Base-by-base conservation (phyloP, 2,797 vertebrate genomes). In the Sparus aurata region DNA sequence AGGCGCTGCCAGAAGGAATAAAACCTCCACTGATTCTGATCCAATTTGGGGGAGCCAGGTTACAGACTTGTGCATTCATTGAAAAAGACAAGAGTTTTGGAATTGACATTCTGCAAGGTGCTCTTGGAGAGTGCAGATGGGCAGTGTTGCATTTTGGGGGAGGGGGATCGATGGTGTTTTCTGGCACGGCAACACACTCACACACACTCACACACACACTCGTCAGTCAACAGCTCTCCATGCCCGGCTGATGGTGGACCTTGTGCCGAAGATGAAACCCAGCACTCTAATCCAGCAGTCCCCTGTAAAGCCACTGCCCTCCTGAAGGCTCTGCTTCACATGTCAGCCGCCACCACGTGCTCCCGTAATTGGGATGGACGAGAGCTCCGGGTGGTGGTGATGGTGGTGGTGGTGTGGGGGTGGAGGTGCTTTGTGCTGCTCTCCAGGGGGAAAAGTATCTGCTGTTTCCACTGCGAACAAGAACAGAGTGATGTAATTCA, bases 11-110 rank as follows among this genome's bases (percentile, higher is more conserved):
- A 88, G 87, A 64, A 92, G 93, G 85, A 88, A 91, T 88, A 82
- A 94, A 93, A 90, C 77, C 91, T 90, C 86, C 81, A 83, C 85
- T 91, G 86, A 91, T 94, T 93, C 89, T 85, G 70, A 91, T 90
- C 91, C 94, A 94, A 93, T 94, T 93, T 93, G 91, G 62, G 70
- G 43, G 61, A 74, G 75, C 88, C 81, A 64, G 86, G 90, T 89
- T 92, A 89, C 87, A 79, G 88, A 85, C 86, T 86, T 78, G 62
- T 77, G 80, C 73, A 84, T 86, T 93, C 84, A 88, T 88, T 85
- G 88, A 87, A 87, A 84, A 87, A 89, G 86, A 94, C 88, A 87
- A 89, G 87, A 82, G 78, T 85, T 85, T 88, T 41, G 55, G 75
- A 91, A 93, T 92, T 93, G 90, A 86, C 87, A 92, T 93, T 93